Conservation (phyloP, 2,888 invertebrate genomes). For the Beris morrisii region DNA sequence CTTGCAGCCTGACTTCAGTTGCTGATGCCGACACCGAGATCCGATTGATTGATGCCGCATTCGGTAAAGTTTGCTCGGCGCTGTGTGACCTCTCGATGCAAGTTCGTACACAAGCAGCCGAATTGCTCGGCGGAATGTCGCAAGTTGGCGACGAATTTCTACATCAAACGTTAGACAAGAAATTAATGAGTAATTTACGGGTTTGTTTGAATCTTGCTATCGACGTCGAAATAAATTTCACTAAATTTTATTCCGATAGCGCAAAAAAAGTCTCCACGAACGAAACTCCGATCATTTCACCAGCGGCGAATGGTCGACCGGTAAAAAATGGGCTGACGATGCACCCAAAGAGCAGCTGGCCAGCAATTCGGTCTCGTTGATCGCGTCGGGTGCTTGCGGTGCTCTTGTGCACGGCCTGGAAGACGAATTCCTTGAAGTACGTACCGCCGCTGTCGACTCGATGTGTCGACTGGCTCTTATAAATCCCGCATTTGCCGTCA, state of each 20-base stretch:
- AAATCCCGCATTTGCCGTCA: constrained; percentile 81
- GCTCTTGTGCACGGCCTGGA: constrained; percentile 98
- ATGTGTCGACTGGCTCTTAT: constrained; percentile 84
- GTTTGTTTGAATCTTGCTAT: constrained; percentile 55
- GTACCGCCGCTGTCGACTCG: constrained; percentile 92
- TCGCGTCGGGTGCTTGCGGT: constrained; percentile 94
- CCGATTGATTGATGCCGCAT: constrained; percentile 92
- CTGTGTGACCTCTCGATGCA: constrained; percentile 90
- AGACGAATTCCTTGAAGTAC: constrained; percentile 96
- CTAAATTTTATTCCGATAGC: constrained; percentile 56
- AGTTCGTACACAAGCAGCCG: constrained; percentile 82
- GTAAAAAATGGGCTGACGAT: constrained; percentile 87
- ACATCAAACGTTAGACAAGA: constrained; percentile 96
- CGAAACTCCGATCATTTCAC: constrained; percentile 79
- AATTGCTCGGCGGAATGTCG: constrained; percentile 82
- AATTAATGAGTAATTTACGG: constrained; percentile 93
- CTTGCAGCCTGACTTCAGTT: constrained; percentile 67
- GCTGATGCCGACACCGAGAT: constrained; percentile 80
- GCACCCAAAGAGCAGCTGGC: constrained; percentile 74
- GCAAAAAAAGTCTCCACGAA: constrained; percentile 83
- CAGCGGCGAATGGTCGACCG: constrained; percentile 89
- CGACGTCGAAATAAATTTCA: not conserved
- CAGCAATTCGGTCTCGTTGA: constrained; percentile 74
- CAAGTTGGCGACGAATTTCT: constrained; percentile 86
- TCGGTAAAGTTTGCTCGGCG: constrained; percentile 90